Evolutionary conservation across 1,140 invertebrate species (phyloP).

Genomic region (Sesamia nonagrioides): DNA sequence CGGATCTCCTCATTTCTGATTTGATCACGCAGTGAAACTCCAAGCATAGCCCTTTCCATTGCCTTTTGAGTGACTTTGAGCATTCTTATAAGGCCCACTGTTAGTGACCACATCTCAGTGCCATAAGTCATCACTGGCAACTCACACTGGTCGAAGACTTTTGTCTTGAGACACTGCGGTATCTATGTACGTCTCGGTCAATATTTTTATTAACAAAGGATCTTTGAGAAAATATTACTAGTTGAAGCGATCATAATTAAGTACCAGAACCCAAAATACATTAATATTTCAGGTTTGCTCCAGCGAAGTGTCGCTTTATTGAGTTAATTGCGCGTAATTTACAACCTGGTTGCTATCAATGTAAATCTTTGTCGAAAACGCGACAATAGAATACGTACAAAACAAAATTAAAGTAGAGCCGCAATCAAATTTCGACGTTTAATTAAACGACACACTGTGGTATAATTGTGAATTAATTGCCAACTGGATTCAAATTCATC

Average conservation of each 20-base stretch:
- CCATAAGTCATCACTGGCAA: no score
- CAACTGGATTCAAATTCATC: conserved; percentile 62
- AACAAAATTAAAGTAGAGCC: conserved; percentile 66
- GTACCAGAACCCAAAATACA: not conserved
- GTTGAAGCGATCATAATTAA: not conserved
- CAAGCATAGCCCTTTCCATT: no score
- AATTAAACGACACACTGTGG: conserved; percentile 68
- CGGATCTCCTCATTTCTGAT: no score
- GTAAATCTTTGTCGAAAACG: conserved; percentile 57
- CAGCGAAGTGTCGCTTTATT: conserved; percentile 45
- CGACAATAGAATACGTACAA: conserved; percentile 60
- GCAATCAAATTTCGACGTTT: conserved; percentile 69
- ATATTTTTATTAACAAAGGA: no score
- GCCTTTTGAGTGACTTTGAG: no score
- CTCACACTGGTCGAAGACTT: no score
- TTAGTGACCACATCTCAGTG: no score
- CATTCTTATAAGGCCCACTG: no score
- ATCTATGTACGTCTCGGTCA: no score
- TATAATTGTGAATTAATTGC: conserved; percentile 73
- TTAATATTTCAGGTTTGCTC: conserved; percentile 8
- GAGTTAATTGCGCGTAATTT: conserved; percentile 58
- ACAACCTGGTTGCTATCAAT: conserved; percentile 52
- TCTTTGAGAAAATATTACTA: not conserved
- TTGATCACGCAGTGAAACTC: no score
- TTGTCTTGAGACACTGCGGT: no score